Percentiles rank a stretch among this genome's conserved stretches.
These are phyloP conservation scores for Cyclopterus lumpus DNA, from an alignment of 2,797 vertebrate genomes.

Conservation along the genomic window DNA sequence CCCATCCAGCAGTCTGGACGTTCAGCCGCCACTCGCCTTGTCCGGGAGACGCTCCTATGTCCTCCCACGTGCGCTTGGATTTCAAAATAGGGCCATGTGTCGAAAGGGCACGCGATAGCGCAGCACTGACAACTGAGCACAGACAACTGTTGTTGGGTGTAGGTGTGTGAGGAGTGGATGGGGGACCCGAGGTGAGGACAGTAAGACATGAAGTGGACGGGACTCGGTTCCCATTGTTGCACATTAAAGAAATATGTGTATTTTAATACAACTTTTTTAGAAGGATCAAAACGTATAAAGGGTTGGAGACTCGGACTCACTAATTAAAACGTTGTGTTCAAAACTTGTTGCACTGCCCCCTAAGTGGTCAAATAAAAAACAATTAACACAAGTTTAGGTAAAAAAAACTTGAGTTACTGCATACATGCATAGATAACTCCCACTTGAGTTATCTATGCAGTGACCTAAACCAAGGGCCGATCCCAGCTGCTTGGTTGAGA, in stretches of 20 bases:
- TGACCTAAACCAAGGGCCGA: background rate
- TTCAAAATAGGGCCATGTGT: constrained; percentile 67
- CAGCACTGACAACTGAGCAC: constrained; percentile 11
- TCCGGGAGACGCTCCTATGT: constrained; percentile 53
- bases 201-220: constrained; percentile 13
- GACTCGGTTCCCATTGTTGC: background rate
- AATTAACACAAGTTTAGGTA: background rate
- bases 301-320: background rate
- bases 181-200: constrained; percentile 38
- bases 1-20: constrained; percentile 61
- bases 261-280: background rate
- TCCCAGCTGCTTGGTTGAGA: background rate
- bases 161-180: constrained; percentile 43
- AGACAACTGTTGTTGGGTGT: constrained; percentile 30
- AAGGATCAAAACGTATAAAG: background rate
- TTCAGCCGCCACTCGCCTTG: constrained; percentile 54
- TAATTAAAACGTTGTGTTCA: background rate
- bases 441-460: background rate
- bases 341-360: background rate
- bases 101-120: constrained; percentile 57
- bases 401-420: background rate
- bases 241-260: background rate
- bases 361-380: background rate
- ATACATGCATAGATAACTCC: too few relatives aligned
- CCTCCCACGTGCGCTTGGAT: constrained; percentile 27